Percentiles rank a stretch among this genome's conserved stretches.
These are phyloP conservation scores for Daboia siamensis DNA, from an alignment of 2,113 vertebrate species.

Conservation along the genomic window DNA sequence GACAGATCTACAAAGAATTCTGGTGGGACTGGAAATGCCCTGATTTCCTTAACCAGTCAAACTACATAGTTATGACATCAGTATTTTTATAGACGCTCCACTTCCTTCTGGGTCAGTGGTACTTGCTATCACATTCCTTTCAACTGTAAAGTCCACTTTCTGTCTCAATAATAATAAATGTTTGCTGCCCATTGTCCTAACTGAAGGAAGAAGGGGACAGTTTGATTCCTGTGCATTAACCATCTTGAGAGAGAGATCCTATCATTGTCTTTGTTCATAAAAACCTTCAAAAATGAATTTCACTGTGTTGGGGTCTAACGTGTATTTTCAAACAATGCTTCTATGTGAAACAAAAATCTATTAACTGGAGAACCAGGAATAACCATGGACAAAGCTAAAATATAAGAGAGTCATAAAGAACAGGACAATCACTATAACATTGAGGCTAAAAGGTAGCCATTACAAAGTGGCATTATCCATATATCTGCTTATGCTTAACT, in stretches of 20 bases:
- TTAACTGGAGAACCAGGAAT: neutral
- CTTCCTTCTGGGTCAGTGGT: conserved; percentile 36
- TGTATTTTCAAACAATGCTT: neutral
- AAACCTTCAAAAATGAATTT: neutral
- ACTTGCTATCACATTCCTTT: neutral
- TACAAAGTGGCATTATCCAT: neutral
- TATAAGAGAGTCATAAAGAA: neutral
- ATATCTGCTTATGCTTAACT: neutral
- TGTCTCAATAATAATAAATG: conserved; percentile 4
- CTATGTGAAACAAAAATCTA: neutral
- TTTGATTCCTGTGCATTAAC: neutral
- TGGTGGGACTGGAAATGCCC: conserved; percentile 26
- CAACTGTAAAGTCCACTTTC: conserved; percentile 38
- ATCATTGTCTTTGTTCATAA: neutral
- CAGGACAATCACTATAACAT: neutral
- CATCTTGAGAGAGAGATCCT: neutral
- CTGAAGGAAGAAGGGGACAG: neutral
- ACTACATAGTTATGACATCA: conserved; percentile 9
- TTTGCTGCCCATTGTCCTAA: neutral
- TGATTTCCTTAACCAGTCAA: neutral
- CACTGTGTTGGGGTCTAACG: neutral
- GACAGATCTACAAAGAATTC: conserved; percentile 38
- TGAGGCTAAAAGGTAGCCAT: neutral
- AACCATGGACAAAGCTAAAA: neutral
- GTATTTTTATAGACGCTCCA: conserved; percentile 1